Percentiles rank a stretch among this genome's conserved stretches.
Evolutionary conservation across 2,888 invertebrate species (phyloP).

Genomic region (Apamea sordens): DNA sequence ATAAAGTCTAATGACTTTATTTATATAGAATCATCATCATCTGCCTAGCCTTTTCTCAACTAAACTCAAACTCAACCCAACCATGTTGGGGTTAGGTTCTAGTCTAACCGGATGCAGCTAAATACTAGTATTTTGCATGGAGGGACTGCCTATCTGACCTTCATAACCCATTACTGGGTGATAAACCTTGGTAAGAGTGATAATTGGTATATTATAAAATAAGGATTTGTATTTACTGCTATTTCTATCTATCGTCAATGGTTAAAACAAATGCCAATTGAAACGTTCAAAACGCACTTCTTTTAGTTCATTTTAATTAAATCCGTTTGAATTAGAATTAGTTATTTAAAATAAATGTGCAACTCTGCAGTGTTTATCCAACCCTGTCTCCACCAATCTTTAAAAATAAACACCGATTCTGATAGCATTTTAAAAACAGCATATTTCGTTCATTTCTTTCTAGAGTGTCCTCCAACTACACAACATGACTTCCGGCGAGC

Average conservation of each 20-base stretch:
- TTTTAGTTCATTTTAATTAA: neutral
- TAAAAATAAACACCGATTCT: neutral
- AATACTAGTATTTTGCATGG: no score
- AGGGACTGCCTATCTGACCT: no score
- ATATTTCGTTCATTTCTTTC: constrained; percentile 19
- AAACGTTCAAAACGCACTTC: neutral
- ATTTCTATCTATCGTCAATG: neutral
- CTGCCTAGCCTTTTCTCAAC: no score
- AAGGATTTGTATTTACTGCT: neutral
- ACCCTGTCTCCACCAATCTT: neutral
- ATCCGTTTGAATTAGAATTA: neutral
- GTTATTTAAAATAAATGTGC: neutral
- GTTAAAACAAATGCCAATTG: neutral
- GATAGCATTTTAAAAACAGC: neutral
- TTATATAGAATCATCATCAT: neutral
- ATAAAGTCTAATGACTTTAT: neutral
- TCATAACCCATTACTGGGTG: no score
- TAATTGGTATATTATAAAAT: no score
- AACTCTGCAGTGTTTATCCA: neutral
- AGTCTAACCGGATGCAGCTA: no score
- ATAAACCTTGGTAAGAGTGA: no score
- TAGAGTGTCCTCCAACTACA: constrained; percentile 96
- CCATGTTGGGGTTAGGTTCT: no score
- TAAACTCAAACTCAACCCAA: no score
- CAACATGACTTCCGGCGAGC: constrained; percentile 92